Evolutionary conservation across 1,140 invertebrate species (phyloP).

Genomic region (Chymomyza costata): DNA sequence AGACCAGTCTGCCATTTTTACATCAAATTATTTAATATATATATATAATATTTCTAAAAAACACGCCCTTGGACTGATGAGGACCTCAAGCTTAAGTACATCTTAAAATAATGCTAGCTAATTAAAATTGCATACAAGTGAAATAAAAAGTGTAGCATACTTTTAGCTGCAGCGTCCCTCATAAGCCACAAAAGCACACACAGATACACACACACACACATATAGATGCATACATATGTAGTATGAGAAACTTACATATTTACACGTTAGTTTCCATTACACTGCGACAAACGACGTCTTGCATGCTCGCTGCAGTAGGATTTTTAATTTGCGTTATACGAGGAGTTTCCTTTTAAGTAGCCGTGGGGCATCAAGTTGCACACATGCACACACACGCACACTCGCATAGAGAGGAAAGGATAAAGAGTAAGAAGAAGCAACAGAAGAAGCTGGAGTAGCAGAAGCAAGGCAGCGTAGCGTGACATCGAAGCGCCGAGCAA

Average conservation of each 20-base stretch:
- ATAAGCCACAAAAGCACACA: slow-evolving; percentile 1
- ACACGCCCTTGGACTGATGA: too few species aligned
- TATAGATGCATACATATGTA: neutral
- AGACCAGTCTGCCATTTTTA: too few species aligned
- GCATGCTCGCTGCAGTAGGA: slow-evolving; percentile 53
- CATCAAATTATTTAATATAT: too few species aligned
- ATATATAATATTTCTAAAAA: too few species aligned
- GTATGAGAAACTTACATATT: slow-evolving; percentile 31
- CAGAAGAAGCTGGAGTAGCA: slow-evolving; percentile 9
- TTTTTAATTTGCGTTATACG: slow-evolving; percentile 72
- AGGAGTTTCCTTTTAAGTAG: slow-evolving; percentile 67
- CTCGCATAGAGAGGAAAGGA: slow-evolving; percentile 32
- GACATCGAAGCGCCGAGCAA: slow-evolving; percentile 65
- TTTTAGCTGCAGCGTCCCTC: slow-evolving; percentile 11
- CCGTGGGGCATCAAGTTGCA: slow-evolving; percentile 28
- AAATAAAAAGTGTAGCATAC: slow-evolving; percentile 38
- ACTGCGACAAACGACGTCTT: slow-evolving; percentile 50
- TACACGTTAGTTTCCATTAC: slow-evolving; percentile 60
- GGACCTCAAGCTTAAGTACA: too few species aligned
- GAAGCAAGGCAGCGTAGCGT: slow-evolving; percentile 54
- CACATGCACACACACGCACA: slow-evolving; percentile 20
- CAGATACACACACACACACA: slow-evolving; percentile 4
- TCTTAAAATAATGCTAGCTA: slow-evolving; percentile 3
- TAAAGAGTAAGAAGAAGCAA: slow-evolving; percentile 38
- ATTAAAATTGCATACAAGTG: slow-evolving; percentile 3